These are phyloP conservation scores for Oxyruncus cristatus DNA, from an alignment of 2,113 vertebrate species.

Conservation along the genomic window DNA sequence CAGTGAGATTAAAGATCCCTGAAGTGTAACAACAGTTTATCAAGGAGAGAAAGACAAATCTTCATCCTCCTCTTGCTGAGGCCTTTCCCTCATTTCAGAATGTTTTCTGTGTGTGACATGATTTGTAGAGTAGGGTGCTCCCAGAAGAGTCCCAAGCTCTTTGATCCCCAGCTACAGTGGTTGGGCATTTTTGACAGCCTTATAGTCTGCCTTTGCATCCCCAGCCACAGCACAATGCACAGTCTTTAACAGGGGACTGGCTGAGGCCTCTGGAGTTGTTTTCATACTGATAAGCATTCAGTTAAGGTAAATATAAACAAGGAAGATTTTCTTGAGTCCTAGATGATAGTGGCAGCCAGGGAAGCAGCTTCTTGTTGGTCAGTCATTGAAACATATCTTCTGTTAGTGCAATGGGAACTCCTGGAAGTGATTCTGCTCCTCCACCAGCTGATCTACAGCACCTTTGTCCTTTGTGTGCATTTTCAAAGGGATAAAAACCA, in stretches of 20 bases:
- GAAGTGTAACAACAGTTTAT: background rate
- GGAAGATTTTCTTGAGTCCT: background rate
- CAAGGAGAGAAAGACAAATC: background rate
- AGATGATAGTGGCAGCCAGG: background rate
- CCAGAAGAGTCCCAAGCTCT: background rate
- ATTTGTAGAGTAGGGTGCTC: background rate
- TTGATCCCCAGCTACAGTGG: background rate
- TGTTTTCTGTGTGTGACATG: background rate
- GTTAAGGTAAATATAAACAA: background rate
- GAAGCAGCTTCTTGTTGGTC: background rate
- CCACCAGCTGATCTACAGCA: background rate
- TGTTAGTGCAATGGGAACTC: background rate
- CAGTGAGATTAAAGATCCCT: constrained; percentile 1
- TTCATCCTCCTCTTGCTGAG: background rate
- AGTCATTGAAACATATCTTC: background rate
- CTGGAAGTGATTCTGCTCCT: background rate
- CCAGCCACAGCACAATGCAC: background rate
- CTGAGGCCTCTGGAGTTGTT: background rate
- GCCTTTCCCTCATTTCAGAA: background rate
- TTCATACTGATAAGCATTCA: background rate
- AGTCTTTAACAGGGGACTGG: background rate
- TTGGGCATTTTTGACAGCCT: background rate
- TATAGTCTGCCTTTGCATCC: rapidly evolving
- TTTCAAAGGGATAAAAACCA: background rate
- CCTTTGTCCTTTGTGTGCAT: background rate